phyloP scores from a whole-genome alignment of 2,888 invertebrate species.

The Thalpophila matura region DNA sequence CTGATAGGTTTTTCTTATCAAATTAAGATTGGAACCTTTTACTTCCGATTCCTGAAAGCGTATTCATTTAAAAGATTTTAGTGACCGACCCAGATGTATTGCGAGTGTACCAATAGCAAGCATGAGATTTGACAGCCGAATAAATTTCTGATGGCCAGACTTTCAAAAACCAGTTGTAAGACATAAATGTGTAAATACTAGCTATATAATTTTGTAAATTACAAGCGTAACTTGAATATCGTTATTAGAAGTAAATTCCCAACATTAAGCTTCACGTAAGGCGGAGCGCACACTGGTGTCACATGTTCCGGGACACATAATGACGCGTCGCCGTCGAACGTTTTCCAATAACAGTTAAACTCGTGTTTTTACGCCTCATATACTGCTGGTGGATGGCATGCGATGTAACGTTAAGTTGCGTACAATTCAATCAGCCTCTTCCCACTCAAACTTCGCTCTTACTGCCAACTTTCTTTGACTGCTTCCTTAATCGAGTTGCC shows the following conservation, averaged over 20 bases:
- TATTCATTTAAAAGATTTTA: too few relatives aligned
- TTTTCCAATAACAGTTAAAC: conserved; percentile 63
- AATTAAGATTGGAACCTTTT: conserved; percentile 8
- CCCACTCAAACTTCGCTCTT: conserved; percentile 76
- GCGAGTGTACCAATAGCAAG: too few relatives aligned
- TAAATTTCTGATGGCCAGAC: too few relatives aligned
- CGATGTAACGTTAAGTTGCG: conserved; percentile 68
- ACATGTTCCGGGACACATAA: conserved; percentile 40
- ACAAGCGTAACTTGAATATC: too few relatives aligned
- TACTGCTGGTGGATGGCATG: conserved; percentile 44
- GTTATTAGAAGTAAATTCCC: background rate
- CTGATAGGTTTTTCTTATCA: conserved; percentile 24
- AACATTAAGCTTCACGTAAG: background rate
- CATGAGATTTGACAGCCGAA: too few relatives aligned
- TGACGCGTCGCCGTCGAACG: conserved; percentile 46
- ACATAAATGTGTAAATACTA: too few relatives aligned
- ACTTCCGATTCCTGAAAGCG: background rate
- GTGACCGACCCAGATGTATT: too few relatives aligned
- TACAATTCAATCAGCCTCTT: conserved; percentile 78
- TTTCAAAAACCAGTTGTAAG: too few relatives aligned
- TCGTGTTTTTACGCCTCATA: conserved; percentile 55
- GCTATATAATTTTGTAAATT: too few relatives aligned
- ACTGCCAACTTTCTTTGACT: conserved; percentile 81
- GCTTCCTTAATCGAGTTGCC: conserved; percentile 84
- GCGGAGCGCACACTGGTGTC: conserved; percentile 17